Evolutionary conservation across 2,888 invertebrate species (phyloP).

Genomic region (Caenorhabditis sp.): DNA sequence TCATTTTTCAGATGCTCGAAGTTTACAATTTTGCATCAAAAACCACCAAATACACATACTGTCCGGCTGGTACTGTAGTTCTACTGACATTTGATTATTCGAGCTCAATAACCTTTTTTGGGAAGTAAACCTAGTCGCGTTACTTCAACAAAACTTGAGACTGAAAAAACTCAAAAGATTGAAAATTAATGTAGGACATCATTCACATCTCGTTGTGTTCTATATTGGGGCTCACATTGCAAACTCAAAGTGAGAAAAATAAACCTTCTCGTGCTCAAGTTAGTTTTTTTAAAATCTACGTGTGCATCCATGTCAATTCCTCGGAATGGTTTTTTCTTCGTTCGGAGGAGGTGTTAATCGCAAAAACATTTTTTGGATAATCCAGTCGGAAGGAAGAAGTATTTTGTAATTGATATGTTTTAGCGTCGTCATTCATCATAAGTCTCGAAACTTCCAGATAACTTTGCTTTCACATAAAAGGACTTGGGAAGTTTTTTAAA

Average conservation of each 20-base stretch:
- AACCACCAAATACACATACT: too few species aligned
- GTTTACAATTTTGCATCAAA: too few species aligned
- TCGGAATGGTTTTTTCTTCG: slow-evolving; percentile 2
- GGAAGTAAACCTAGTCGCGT: too few species aligned
- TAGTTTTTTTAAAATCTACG: background rate
- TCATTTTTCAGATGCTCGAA: too few species aligned
- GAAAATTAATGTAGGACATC: background rate
- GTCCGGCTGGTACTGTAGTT: too few species aligned
- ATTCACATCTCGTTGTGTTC: background rate
- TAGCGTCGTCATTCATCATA: background rate
- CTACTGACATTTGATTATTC: too few species aligned
- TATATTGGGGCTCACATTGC: background rate
- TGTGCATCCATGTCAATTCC: slow-evolving; percentile 1
- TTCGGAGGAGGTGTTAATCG: slow-evolving; percentile 4
- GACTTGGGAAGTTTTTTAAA: too few species aligned
- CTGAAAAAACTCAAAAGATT: background rate
- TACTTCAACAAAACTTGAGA: too few species aligned
- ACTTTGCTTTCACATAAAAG: background rate
- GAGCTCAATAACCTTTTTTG: too few species aligned
- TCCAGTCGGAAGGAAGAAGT: slow-evolving; percentile 9
- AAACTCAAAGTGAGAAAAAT: background rate
- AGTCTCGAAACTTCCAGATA: background rate
- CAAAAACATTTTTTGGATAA: slow-evolving; percentile 35
- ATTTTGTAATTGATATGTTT: slow-evolving; percentile 4
- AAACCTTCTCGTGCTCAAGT: background rate